Evolutionary conservation across 2,797 vertebrate genomes (phyloP), one percentile per base, ranked within the genome.

Genomic region (Setipinna tenuifilis): DNA sequence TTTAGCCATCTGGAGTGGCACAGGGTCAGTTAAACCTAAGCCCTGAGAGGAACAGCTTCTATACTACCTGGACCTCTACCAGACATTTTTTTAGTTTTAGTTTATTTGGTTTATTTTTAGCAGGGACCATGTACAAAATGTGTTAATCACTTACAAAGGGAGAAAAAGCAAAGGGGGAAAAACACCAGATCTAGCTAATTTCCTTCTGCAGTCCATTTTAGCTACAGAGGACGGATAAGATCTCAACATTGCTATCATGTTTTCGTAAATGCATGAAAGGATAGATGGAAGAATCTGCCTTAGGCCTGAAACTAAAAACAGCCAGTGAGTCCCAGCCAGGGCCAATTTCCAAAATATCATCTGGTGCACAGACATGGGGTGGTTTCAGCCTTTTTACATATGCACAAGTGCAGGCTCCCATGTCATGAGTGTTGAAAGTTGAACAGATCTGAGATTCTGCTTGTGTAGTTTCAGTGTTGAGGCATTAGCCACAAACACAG

Each of bases 1-100:
- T 44, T 78, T 78, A 78, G 31, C 71, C 71, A 78, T 44, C 71
- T 78, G 71, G 17, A 6, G 35, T 78, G 71, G 21, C 31, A 44
- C 71, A 78, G 35, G 11, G 35, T 78, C 71, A 78, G 71, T 78
- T 5, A 78, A 17, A 78, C 71, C 71, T 44, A 7, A 78, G 17
- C 35, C 71, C 71, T 41, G 17, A 17, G 17, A 12, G 71, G 16
- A 28, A 59, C 58, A 59, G 58, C 19, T 21, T 59, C 19, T 17
- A 59, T 59, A 59, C 17, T 19, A 0, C 17, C 58, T 54, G 50
- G 14, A 12, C 10, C 50, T 54, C 50, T 0, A 54, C 50, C 50
- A 28, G 28, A 68, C 16, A 14, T 25, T 25, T 71, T 14, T 31
- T 71, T n/a, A n/a, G n/a, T n/a, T n/a, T n/a, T n/a, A n/a, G n/a